Percentiles rank a stretch among this genome's conserved stretches.
These are phyloP conservation scores for Drosophila auraria DNA, from an alignment of 1,140 invertebrate genomes.

Conservation along the genomic window DNA sequence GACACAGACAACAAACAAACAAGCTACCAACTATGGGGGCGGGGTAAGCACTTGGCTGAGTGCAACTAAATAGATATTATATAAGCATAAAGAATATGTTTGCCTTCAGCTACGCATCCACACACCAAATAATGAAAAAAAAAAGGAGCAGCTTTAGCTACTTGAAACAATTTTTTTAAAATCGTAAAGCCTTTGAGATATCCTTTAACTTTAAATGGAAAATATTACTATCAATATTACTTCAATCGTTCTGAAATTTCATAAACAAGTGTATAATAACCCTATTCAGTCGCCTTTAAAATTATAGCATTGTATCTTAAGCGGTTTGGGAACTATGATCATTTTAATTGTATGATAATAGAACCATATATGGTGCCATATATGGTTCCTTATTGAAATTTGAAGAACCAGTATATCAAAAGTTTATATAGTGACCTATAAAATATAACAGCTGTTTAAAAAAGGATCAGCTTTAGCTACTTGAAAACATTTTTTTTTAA, in stretches of 20 bases:
- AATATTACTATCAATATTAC: too few relatives aligned
- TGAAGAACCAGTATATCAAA: not conserved
- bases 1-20: conserved; percentile 31
- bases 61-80: conserved; percentile 84
- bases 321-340: not conserved
- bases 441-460: too few relatives aligned
- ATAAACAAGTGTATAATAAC: not conserved
- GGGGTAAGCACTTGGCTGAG: conserved; percentile 73
- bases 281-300: not conserved
- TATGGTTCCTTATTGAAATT: not conserved
- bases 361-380: not conserved
- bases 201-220: not conserved
- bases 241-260: not conserved
- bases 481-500: conserved; percentile 33
- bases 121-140: conserved; percentile 29
- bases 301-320: not conserved
- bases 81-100: conserved; percentile 84
- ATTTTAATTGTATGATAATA: not conserved
- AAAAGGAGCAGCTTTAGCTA: conserved; percentile 40
- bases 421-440: too few relatives aligned
- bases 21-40: conserved; percentile 37
- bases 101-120: conserved; percentile 44
- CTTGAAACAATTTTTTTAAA: conserved; percentile 35
- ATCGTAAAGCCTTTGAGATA: not conserved
- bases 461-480: conserved; percentile 39